Evolutionary conservation across 2,113 vertebrate genomes (phyloP).

Genomic region (Symphodus melops): DNA sequence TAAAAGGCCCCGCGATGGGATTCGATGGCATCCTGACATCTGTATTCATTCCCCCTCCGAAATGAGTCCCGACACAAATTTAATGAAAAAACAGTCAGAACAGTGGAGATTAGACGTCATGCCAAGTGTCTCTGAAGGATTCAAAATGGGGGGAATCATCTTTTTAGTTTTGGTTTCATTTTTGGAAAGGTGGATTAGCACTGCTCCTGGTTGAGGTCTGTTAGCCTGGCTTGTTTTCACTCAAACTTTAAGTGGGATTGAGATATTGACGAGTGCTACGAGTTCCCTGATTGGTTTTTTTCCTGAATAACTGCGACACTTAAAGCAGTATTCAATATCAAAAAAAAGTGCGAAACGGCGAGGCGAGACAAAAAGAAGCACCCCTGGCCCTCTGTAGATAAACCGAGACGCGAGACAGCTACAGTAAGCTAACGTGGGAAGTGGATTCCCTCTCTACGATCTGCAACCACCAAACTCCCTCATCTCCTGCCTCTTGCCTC

Average conservation of each 20-base stretch:
- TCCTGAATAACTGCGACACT: not conserved
- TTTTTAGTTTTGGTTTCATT: constrained; percentile 68
- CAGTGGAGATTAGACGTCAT: constrained; percentile 74
- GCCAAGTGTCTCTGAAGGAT: constrained; percentile 61
- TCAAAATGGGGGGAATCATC: constrained; percentile 36
- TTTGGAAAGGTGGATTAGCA: constrained; percentile 66
- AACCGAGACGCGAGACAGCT: constrained; percentile 13
- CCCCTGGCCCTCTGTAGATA: constrained; percentile 45
- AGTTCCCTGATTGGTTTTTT: not conserved
- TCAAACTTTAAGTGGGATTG: constrained; percentile 28
- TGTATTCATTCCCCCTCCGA: constrained; percentile 79
- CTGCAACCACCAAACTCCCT: constrained; percentile 33
- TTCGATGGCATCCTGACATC: constrained; percentile 84
- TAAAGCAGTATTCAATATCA: constrained; percentile 3
- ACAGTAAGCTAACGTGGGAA: constrained; percentile 17
- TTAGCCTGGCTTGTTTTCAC: constrained; percentile 7
- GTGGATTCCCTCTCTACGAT: constrained; percentile 33
- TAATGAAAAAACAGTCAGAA: constrained; percentile 76
- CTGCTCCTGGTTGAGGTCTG: constrained; percentile 1
- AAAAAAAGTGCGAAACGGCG: constrained; percentile 40
- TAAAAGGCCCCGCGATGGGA: constrained; percentile 79
- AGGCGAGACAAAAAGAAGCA: constrained; percentile 41
- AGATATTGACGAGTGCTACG: constrained; percentile 7
- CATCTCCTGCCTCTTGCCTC: constrained; percentile 31
- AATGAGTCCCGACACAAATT: constrained; percentile 85